Base-by-base conservation (phyloP, 2,113 vertebrate species). In the Eulacestoma nigropectus region DNA sequence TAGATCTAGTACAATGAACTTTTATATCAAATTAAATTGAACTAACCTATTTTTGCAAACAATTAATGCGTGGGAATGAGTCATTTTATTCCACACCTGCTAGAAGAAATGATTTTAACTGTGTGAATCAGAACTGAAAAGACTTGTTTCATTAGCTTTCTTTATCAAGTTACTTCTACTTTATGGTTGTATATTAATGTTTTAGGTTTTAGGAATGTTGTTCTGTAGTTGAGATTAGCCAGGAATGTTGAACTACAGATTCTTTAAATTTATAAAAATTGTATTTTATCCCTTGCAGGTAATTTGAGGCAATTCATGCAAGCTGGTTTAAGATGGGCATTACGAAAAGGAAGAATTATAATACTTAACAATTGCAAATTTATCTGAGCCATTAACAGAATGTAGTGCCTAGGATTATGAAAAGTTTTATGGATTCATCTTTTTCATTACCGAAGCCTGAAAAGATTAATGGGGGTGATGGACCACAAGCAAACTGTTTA, bases 161-260 rank as follows among this genome's bases (percentile, higher is more conserved):
- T 97, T 94, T 86, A 92, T 64, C 79, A 84, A 63, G 37, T 46
- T 52, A 37, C 29, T 86, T 93, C 42, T 91, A 33, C 52, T 94
- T 93, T 39, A 62, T 87, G 46, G 35, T 85, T 94, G 11, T 69
- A 10, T 87, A 9, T 72, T 68, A 42, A 56, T 56, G 27, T 47
- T 67, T 77, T 13, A 10, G 6, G 35, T 32, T 93, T 86, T 79
- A 76, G 63, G 81, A 83, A 74, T 83, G 57, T 69, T 73, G 35
- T 46, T 55, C 67, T 70, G 14, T 73, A 77, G 63, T 68, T 65
- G 64, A 50, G n/a, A 68, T 95, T 55, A 55, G 29, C 44, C 64
- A 30, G 42, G 72, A 85, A 57, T 47, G 23, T 86, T 86, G 55
- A 85, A 64, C 16, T 88, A 29, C 22, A 78, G 62, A 55, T 77